Evolutionary conservation across 2,797 vertebrate genomes (phyloP), one percentile per base, ranked within the genome.

Genomic region (Urosaurus nigricauda): DNA sequence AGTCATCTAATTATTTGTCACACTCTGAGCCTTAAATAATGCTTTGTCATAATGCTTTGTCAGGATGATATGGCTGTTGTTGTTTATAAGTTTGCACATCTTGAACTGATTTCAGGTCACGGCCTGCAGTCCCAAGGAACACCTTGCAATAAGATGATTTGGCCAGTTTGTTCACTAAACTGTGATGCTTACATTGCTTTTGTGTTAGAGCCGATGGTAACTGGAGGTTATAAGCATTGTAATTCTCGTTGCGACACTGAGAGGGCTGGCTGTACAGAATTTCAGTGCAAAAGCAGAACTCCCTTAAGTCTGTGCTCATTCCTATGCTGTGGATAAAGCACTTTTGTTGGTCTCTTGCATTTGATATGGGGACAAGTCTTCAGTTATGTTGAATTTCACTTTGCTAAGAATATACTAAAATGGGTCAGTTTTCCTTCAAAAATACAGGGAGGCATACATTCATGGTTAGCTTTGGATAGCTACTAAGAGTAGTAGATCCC

Each of bases 101-200:
- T 91, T 94, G 91, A 93, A 79, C 53, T 90, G 82, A 88, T 92
- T 14, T 71, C 3, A 32, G 2, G 91, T 93, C 78, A 90, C 63
- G 21, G 26, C 1, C 29, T 70, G 8, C 21, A 70, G 17, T 71
- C 43, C n/a, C 91, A 94, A 92, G 60, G 79, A 94, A 90, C 58
- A 87, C 81, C 12, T 12, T 90, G n/a, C 89, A 93, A 83, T 93
- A 87, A 92, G 81, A 93, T 94, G 95, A 90, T 94, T 91, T 94
- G 88, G 88, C 91, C 94, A 86, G 92, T 87, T 89, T 73, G 40
- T 85, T 94, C 86, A 93, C 93, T 90, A 94, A 79, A 71, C 89
- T 43, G 87, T 82, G 92, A 91, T 91, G 85, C 37, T 87, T 91
- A 68, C 91, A 63, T 17, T 88, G 77, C 85, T 91, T 73, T 51